phyloP scores from a whole-genome alignment of 2,113 vertebrate species.

The Nothocercus nigrocapillus region DNA sequence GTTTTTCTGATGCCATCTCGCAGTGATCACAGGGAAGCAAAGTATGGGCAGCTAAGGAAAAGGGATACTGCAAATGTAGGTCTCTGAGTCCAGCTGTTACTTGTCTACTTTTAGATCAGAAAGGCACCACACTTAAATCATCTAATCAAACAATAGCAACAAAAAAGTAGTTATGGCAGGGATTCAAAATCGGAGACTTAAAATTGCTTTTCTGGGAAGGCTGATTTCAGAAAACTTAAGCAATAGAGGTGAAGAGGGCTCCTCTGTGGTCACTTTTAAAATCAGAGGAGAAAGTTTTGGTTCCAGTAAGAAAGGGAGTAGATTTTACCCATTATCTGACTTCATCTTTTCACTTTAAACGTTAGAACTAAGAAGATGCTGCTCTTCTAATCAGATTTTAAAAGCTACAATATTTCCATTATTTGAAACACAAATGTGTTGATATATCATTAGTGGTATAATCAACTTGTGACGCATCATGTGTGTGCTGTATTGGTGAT shows the following conservation, averaged over 20 bases:
- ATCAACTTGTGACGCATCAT: background rate
- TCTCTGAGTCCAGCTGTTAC: background rate
- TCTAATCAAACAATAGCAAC: background rate
- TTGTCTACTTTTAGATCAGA: background rate
- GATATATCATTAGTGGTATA: background rate
- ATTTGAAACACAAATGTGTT: background rate
- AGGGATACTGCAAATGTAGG: background rate
- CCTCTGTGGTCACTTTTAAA: background rate
- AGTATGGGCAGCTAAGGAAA: background rate
- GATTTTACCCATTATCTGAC: background rate
- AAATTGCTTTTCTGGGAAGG: constrained; percentile 28
- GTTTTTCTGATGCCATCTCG: background rate
- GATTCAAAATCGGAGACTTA: background rate
- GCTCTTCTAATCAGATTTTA: background rate
- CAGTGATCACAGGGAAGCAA: background rate
- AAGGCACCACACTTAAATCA: background rate
- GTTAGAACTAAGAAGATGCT: background rate
- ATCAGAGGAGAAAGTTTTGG: constrained; percentile 11
- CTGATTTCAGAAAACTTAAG: constrained; percentile 15
- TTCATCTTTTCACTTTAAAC: background rate
- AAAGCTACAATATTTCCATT: background rate
- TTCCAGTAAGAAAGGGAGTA: background rate
- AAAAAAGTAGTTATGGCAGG: background rate
- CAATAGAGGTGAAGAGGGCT: background rate
- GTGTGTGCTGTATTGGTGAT: background rate